Conservation (phyloP, 2,113 vertebrate genomes). For the Pithys albifrons region DNA sequence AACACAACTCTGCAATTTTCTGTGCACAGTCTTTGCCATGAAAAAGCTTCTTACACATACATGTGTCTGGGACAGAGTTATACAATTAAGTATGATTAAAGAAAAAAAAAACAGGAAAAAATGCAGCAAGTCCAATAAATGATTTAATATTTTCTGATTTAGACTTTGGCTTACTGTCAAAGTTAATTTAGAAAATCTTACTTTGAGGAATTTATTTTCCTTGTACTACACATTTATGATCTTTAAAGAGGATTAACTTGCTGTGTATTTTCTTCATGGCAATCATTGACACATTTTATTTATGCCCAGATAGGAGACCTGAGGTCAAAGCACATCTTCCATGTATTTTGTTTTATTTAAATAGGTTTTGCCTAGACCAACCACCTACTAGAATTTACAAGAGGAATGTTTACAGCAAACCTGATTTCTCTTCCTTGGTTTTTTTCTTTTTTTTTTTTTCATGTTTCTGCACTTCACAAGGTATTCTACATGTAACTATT, state of each 20-base stretch:
- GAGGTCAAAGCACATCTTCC: not conserved
- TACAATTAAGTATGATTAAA: not conserved
- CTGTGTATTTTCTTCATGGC: not conserved
- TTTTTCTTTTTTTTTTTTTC: not conserved
- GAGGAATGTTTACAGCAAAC: not conserved
- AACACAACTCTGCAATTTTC: not conserved
- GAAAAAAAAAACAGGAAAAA: not conserved
- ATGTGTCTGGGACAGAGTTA: not conserved
- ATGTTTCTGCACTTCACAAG: not conserved
- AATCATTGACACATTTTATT: not conserved
- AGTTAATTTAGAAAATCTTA: conserved; percentile 32
- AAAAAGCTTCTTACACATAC: not conserved
- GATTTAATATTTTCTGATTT: not conserved
- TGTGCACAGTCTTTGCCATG: not conserved
- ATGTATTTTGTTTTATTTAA: not conserved
- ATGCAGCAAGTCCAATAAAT: not conserved
- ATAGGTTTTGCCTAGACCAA: not conserved
- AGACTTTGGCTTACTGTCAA: not conserved
- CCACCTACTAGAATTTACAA: not conserved
- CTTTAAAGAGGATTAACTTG: conserved; percentile 11
- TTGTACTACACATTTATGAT: not conserved
- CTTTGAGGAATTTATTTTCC: conserved; percentile 26
- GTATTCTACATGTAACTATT: not conserved
- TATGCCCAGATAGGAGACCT: not conserved
- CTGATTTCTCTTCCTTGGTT: not conserved